Evolutionary conservation across 23 tunicate species (phyloP).

Genomic region (Styela clava): DNA sequence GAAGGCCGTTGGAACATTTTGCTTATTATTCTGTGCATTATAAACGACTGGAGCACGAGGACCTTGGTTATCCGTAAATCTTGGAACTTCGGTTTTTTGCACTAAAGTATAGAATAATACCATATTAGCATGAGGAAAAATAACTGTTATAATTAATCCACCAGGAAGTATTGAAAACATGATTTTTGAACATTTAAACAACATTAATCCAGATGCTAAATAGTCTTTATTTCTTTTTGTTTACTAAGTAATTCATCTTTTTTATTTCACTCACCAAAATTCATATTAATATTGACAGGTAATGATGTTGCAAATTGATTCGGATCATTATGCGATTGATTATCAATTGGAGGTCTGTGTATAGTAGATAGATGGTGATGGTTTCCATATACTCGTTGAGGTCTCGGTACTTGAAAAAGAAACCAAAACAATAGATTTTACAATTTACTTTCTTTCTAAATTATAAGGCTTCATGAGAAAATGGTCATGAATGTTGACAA

Average conservation of each 20-base stretch:
- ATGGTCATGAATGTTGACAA: not conserved
- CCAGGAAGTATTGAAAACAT: not conserved
- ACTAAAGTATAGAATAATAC: too few relatives aligned
- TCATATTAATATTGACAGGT: conserved; percentile 62
- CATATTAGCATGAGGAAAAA: too few relatives aligned
- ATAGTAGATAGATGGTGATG: not conserved
- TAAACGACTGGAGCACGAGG: conserved; percentile 5
- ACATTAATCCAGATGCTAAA: not conserved
- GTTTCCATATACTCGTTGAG: not conserved
- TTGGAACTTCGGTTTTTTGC: conserved; percentile 6
- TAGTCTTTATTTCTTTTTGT: too few relatives aligned
- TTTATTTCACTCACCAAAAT: conserved; percentile 49
- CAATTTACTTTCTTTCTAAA: too few relatives aligned
- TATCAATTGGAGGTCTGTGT: not conserved
- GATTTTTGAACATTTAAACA: not conserved
- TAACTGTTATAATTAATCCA: not conserved
- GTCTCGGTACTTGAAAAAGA: not conserved
- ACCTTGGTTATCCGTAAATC: not conserved
- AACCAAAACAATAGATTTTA: too few relatives aligned
- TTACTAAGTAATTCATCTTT: too few relatives aligned
- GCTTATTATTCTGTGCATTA: not conserved
- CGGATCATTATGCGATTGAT: not conserved
- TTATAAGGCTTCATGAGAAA: too few relatives aligned
- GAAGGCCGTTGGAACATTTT: not conserved
- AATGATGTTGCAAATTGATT: conserved; percentile 62